phyloP scores from a whole-genome alignment of 2,888 invertebrate species.

The Bellardia pandia region DNA sequence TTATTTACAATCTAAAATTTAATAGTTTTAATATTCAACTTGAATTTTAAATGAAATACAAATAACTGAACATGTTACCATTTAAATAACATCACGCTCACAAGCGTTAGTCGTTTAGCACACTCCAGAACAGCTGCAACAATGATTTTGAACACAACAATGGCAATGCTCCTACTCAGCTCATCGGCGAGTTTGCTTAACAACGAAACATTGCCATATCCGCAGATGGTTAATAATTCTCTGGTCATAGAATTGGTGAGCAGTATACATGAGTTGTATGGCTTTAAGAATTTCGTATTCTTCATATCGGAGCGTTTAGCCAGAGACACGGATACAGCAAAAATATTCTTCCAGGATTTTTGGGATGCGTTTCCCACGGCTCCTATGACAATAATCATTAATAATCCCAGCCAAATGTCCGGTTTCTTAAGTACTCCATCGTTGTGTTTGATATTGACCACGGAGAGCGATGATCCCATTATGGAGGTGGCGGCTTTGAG shows the following conservation, averaged over 20 bases:
- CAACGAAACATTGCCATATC: conserved; percentile 47
- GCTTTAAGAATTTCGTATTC: conserved; percentile 78
- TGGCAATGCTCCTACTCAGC: conserved; percentile 46
- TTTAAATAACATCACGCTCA: conserved; percentile 16
- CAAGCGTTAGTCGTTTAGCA: conserved; percentile 29
- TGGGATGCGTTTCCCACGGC: conserved; percentile 74
- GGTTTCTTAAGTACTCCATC: conserved; percentile 77
- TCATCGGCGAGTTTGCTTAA: neutral
- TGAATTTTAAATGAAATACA: conserved; percentile 19
- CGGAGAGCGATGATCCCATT: conserved; percentile 76
- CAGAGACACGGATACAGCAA: conserved; percentile 58
- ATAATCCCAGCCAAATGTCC: conserved; percentile 67
- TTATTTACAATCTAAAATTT: conserved; percentile 36
- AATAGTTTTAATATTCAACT: conserved; percentile 34
- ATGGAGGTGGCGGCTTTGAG: conserved; percentile 78
- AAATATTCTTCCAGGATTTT: conserved; percentile 75
- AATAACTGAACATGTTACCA: conserved; percentile 16
- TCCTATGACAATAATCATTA: conserved; percentile 74
- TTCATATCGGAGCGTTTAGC: conserved; percentile 78
- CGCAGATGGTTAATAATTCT: conserved; percentile 70
- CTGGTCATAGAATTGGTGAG: conserved; percentile 76
- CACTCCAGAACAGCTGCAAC: neutral
- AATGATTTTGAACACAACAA: conserved; percentile 57
- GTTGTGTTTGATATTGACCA: conserved; percentile 77
- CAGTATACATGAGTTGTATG: conserved; percentile 73